phyloP scores from a whole-genome alignment of 1,140 invertebrate genomes.

The Lanistes nyassanus region DNA sequence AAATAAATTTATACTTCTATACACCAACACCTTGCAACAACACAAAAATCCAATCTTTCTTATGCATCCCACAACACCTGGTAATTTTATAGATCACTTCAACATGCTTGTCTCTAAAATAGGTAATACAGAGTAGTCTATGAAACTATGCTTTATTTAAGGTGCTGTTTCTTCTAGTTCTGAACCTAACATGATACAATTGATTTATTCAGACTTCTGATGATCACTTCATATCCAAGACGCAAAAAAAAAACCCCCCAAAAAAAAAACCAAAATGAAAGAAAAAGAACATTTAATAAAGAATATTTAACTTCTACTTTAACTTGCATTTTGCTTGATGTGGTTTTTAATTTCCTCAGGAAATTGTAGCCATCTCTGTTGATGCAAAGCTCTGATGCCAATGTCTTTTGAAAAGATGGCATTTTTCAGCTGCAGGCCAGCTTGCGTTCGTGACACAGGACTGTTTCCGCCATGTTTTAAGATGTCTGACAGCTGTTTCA shows the following conservation, averaged over 20 bases:
- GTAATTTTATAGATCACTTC: too few species aligned
- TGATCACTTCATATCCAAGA: too few species aligned
- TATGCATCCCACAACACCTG: background rate
- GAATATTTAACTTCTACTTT: background rate
- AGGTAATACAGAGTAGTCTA: too few species aligned
- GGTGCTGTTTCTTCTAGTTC: too few species aligned
- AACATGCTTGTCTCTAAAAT: too few species aligned
- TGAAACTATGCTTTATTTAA: too few species aligned
- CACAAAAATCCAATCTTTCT: too few species aligned
- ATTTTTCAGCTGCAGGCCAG: constrained; percentile 98
- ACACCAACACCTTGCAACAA: too few species aligned
- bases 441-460: constrained; percentile 95
- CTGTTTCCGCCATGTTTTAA: constrained; percentile 88
- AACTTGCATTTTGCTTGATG: constrained; percentile 95
- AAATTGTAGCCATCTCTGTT: constrained; percentile 91
- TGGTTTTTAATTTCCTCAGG: constrained; percentile 85
- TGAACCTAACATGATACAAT: too few species aligned
- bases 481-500: constrained; percentile 93
- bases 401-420: constrained; percentile 96
- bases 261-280: background rate
- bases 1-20: too few species aligned
- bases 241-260: background rate
- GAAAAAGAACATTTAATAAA: background rate
- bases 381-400: constrained; percentile 82
- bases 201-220: too few species aligned